phyloP scores from a whole-genome alignment of 1,140 invertebrate species.

The Apis cerana region DNA sequence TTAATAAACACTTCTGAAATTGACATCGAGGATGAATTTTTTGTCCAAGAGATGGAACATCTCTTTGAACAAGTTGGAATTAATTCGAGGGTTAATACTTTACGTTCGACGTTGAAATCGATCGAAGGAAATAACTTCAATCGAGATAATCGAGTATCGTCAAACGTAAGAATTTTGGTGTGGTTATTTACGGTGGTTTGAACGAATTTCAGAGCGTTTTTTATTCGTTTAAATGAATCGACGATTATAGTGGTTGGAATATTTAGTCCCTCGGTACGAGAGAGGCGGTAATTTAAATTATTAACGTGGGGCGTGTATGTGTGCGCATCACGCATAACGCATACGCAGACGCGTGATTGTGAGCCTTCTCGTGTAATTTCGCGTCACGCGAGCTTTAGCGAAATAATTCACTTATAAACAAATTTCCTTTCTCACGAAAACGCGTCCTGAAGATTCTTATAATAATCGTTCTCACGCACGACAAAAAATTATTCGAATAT shows the following conservation, averaged over 20 bases:
- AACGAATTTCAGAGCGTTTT: not conserved
- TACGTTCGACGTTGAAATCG: not conserved
- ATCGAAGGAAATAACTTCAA: not conserved
- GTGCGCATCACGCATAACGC: not conserved
- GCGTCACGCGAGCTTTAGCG: constrained; percentile 15
- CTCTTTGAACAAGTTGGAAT: not conserved
- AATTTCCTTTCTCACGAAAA: not conserved
- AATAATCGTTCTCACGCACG: not conserved
- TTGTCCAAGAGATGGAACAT: not conserved
- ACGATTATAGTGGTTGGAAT: not conserved
- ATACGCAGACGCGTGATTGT: not conserved
- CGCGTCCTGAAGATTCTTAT: not conserved
- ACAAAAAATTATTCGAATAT: too few species aligned
- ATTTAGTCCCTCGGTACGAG: not conserved
- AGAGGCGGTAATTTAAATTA: constrained; percentile 16
- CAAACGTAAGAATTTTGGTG: not conserved
- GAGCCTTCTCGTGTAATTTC: not conserved
- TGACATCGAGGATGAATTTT: not conserved
- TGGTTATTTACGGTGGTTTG: not conserved
- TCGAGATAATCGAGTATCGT: not conserved
- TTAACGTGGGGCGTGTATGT: not conserved
- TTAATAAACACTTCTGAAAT: not conserved
- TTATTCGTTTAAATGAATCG: not conserved
- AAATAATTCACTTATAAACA: not conserved
- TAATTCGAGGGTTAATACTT: too few species aligned